Conservation (phyloP, 2,797 vertebrate species). For the Myotis pilosus region DNA sequence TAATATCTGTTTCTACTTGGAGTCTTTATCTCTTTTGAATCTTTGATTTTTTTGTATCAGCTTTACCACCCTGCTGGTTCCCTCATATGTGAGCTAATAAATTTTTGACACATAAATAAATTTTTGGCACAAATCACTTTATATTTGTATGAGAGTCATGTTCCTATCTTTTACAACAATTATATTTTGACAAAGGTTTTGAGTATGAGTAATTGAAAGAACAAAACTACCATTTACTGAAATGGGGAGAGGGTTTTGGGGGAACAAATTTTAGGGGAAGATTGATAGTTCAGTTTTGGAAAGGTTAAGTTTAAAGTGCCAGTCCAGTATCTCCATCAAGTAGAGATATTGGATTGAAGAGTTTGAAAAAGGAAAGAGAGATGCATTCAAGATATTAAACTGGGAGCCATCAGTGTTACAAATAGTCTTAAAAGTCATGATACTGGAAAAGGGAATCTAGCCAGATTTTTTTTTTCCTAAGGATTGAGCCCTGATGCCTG, state of each 20-base stretch:
- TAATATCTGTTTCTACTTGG: not conserved
- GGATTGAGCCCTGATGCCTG: not conserved
- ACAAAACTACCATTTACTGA: not conserved
- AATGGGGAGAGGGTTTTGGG: not conserved
- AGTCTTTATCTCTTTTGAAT: not conserved
- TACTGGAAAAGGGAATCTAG: not conserved
- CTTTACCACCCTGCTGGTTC: not conserved
- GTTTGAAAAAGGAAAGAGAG: not conserved
- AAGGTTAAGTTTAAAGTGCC: not conserved
- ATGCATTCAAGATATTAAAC: not conserved
- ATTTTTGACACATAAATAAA: slow-evolving; percentile 1
- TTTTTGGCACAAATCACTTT: not conserved
- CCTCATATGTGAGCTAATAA: not conserved
- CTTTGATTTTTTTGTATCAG: not conserved
- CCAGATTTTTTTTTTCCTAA: not conserved
- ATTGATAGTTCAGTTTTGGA: not conserved
- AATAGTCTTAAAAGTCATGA: not conserved
- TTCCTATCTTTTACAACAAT: not conserved
- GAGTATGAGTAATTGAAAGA: not conserved
- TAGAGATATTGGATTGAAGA: not conserved
- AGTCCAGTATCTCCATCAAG: not conserved
- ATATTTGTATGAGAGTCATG: not conserved
- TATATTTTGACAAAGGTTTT: slow-evolving; percentile 9
- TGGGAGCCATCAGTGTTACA: not conserved
- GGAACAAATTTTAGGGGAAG: not conserved